Base-by-base conservation (phyloP, 2,113 vertebrate genomes). In the Sinocyclocheilus rhinocerous region DNA sequence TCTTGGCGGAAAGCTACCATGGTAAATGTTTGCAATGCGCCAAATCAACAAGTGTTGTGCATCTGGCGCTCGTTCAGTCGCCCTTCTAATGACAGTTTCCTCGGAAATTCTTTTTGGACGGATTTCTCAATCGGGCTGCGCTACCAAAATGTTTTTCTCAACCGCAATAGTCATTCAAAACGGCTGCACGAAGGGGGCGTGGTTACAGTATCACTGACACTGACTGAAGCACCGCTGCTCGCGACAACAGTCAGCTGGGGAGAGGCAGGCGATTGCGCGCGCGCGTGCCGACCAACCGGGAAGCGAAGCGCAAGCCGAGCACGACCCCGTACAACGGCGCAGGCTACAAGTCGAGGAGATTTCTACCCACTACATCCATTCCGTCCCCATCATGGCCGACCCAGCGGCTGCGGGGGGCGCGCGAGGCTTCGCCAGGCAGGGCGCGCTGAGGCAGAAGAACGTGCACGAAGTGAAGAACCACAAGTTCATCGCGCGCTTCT, bases 401-500 rank as follows among this genome's bases (percentile, higher is more conserved):
- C 93, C 92, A 55, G 81, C 29, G 73, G 94, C 93, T 90, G 91
- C 90, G 93, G 94, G 92, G 93, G 96, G 93, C 33, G 95, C 95
- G 91, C 96, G 97, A 81, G 95, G 94, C 67, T 97, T 98, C 91
- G 96, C 96, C 92, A 95, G 97, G 61, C 97, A 97, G 93, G 96
- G 97, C 84, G 96, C 97, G 84, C 95, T 96, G 79, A 94, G 95
- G 26, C 92, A 97, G 94, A 97, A 97, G 93, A 97, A 96, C 76
- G 95, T 96, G 87, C 95, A 96, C 91, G 96, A 96, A 92, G 95
- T 97, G 92, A 97, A 97, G 94, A 92, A 96, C 92, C 97, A 99
- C 94, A 98, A 96, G 93, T 94, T 96, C 95, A 97, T 95, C 90
- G 96, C 96, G 85, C 96, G 97, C 92, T 97, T 97, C 96, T 97